phyloP scores from a whole-genome alignment of 2,888 invertebrate species.

The Operophtera brumata region DNA sequence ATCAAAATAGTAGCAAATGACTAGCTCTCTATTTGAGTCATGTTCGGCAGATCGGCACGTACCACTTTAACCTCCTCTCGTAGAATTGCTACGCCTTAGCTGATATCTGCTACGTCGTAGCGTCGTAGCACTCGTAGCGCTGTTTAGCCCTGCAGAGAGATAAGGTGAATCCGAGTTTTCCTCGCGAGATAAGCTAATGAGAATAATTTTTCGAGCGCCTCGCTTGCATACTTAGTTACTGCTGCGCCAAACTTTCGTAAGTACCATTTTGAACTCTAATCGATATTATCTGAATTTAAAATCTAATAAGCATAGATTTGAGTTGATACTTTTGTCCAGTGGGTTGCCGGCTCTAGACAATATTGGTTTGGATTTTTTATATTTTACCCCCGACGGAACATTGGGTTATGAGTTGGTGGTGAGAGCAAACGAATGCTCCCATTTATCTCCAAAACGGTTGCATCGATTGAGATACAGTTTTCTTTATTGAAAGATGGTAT shows the following conservation, averaged over 20 bases:
- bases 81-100: slow-evolving; percentile 51
- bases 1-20: slow-evolving; percentile 9
- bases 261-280: slow-evolving; percentile 2
- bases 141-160: slow-evolving; percentile 57
- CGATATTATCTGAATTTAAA: slow-evolving; percentile 24
- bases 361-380: neutral
- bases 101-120: slow-evolving; percentile 44
- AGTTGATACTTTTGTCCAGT: too few relatives aligned
- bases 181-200: slow-evolving; percentile 66
- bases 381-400: too few relatives aligned
- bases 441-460: too few relatives aligned
- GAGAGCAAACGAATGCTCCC: too few relatives aligned
- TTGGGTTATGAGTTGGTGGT: too few relatives aligned
- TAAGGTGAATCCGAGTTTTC: slow-evolving; percentile 63
- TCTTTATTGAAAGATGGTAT: too few relatives aligned
- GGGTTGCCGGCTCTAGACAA: neutral
- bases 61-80: slow-evolving; percentile 50
- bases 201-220: slow-evolving; percentile 56
- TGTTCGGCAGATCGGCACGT: slow-evolving; percentile 51
- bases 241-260: neutral
- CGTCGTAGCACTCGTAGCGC: slow-evolving; percentile 41
- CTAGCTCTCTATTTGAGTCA: slow-evolving; percentile 38
- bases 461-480: too few relatives aligned
- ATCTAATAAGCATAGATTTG: neutral
- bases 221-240: slow-evolving; percentile 52